phyloP scores from a whole-genome alignment of 2,113 vertebrate genomes.

The Setophaga coronata region DNA sequence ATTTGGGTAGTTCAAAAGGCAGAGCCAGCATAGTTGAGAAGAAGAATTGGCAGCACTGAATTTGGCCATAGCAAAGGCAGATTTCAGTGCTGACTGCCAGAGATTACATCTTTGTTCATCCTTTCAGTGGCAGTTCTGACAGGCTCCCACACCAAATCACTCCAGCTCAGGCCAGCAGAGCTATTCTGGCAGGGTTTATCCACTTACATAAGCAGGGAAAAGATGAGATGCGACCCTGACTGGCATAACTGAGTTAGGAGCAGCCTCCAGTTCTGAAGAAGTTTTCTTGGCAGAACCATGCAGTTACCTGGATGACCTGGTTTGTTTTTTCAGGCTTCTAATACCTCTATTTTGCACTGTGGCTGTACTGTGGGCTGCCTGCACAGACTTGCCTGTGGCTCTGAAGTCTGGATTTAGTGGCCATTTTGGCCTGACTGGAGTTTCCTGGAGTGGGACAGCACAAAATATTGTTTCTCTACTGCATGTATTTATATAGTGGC shows the following conservation, averaged over 20 bases:
- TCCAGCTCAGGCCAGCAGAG: not conserved
- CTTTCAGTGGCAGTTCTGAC: not conserved
- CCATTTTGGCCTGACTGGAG: not conserved
- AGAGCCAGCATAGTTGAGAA: not conserved
- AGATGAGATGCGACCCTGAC: not conserved
- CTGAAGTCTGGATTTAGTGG: not conserved
- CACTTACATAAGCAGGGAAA: not conserved
- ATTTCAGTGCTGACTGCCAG: not conserved
- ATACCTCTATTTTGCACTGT: not conserved
- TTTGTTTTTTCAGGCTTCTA: not conserved
- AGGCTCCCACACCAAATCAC: not conserved
- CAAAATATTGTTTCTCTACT: not conserved
- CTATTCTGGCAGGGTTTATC: not conserved
- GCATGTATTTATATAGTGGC: not conserved
- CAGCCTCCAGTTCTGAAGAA: not conserved
- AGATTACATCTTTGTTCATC: not conserved
- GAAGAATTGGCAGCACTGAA: not conserved
- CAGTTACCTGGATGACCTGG: not conserved
- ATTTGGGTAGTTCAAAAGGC: not conserved
- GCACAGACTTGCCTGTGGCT: not conserved
- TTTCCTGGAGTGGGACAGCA: not conserved
- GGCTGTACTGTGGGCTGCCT: not conserved
- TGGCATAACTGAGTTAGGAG: not conserved
- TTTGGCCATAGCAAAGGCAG: not conserved
- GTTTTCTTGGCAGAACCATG: not conserved